Base-by-base conservation (phyloP, 92 coral and sea anemone species). In the Galaxea fascicularis region DNA sequence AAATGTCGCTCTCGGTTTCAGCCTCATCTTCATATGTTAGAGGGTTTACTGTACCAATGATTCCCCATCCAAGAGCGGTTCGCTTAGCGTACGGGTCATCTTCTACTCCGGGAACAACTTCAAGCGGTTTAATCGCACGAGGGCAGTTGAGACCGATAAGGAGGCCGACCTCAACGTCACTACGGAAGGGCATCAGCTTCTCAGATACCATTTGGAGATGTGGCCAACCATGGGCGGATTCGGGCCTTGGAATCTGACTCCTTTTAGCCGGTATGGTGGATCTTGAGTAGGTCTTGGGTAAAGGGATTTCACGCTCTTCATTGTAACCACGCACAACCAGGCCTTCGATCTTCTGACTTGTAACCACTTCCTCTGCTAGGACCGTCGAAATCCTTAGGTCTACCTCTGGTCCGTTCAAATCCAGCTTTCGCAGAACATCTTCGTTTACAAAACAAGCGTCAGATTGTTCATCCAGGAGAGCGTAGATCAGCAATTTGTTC, bases 301-400 rank as follows among this genome's bases (percentile, higher is more conserved):
- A 69, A 12, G 65, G 12, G 3, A 86, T 75, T 51, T 89, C 91
- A 25, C 47, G 1, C 10, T 63, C 66, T 68, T 89, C 87, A 8
- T 72, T 70, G 24, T 82, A 1, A 59, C 88, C 88, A 11, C 74
- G 82, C 12, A 84, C 80, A 21, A 84, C 85, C 13, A 85, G 82
- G 22, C 89, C 84, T 21, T 41, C 58, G 28, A 91, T 69, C 52
- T 84, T 91, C 77, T 74, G 29, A 73, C 87, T 51, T 8, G 85
- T 54, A 10, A 88, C 52, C 15, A 60, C 56, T 26, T 79, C 49
- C 51, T 83, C 72, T 13, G 78, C 83, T n/a, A 76, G 67, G 10
- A 91, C 84, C 24, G 94, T 91, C 16, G 92, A 84, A 5, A 91
- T 74, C 73, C 79, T 62, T 14, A 91, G 80, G 20, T 84, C 75